A percentile compares a stretch with the other conserved stretches of the same genome.
Conservation (phyloP, 2,113 vertebrate species). For the Hystrix brachyura region DNA sequence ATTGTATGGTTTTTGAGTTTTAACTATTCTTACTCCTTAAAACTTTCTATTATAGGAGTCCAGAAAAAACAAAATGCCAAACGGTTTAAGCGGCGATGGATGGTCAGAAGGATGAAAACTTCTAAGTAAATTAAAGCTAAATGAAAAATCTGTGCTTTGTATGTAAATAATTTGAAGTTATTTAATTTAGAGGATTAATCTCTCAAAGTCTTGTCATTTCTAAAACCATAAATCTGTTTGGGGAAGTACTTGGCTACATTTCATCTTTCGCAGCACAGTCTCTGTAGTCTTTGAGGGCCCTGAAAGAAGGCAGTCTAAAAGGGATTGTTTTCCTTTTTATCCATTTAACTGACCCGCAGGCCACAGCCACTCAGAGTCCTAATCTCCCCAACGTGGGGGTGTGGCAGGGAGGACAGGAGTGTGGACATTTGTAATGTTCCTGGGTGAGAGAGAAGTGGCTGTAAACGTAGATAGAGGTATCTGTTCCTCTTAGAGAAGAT, state of each 20-base stretch:
- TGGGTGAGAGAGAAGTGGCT: background rate
- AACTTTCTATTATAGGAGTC: slow-evolving; percentile 85
- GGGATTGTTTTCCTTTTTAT: background rate
- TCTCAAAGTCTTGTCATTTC: background rate
- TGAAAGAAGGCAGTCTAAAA: background rate
- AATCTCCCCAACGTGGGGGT: fast-evolving
- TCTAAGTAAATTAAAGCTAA: slow-evolving; percentile 63
- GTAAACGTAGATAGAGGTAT: background rate
- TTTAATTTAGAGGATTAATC: background rate
- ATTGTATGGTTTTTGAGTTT: slow-evolving; percentile 30
- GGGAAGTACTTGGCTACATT: background rate
- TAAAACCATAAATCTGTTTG: background rate
- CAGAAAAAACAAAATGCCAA: slow-evolving; percentile 90
- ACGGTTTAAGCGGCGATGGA: slow-evolving; percentile 91
- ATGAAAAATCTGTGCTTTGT: slow-evolving; percentile 58
- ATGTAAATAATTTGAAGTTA: slow-evolving; percentile 25
- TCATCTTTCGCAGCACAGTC: background rate
- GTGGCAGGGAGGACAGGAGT: background rate
- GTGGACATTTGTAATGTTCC: background rate
- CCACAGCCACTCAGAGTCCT: background rate
- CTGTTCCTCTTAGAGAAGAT: background rate
- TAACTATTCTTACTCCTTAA: slow-evolving; percentile 2
- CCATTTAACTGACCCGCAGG: background rate
- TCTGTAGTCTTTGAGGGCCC: background rate
- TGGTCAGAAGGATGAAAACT: slow-evolving; percentile 85